Base-by-base conservation (phyloP, 2,113 vertebrate genomes). In the Hipposideros armiger region DNA sequence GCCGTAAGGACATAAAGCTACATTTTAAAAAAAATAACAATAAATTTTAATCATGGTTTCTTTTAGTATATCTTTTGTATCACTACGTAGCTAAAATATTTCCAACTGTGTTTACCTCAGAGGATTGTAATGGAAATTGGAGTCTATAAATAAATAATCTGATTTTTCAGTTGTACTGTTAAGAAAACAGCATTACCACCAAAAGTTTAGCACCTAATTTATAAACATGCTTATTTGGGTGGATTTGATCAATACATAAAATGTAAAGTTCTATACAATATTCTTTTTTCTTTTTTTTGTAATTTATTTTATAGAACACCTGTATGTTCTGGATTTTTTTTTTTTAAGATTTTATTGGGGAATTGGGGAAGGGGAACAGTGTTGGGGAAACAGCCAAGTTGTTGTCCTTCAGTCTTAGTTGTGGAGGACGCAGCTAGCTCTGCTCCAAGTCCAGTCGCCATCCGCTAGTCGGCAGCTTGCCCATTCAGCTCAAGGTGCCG, bases 171-270 rank as follows among this genome's bases (percentile, higher is more conserved):
- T 47, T 87, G 8, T 28, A 72, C 19, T 16, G 22, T 72, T 94
- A 70, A 77, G 42, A 88, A 86, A 86, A 81, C 8, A 80, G 50
- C 26, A 85, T 52, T 58, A 60, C 17, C 26, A 86, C 19, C 20
- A 28, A 94, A 81, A 66, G 19, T 47, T 91, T 40, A 54, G 66
- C 60, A 58, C 5, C 36, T 94, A 94, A 82, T 88, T 66, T 92
- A 82, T 67, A 94, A 92, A 87, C 14, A 73, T 40, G 54, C 30
- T 87, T 81, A 80, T 36, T 78, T 87, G 19, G 58, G 92, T 90
- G 54, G 14, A 83, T 50, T 77, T 76, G 76, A 92, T 30, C 6
- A 74, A 87, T 22, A 73, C 2, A 30, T 45, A 50, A 54, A 84
- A 58, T 78, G 72, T 73, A 56, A 92, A 86, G 50, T 78, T 89